phyloP scores from a whole-genome alignment of 1,140 invertebrate genomes.

The Platyscapa corneri region DNA sequence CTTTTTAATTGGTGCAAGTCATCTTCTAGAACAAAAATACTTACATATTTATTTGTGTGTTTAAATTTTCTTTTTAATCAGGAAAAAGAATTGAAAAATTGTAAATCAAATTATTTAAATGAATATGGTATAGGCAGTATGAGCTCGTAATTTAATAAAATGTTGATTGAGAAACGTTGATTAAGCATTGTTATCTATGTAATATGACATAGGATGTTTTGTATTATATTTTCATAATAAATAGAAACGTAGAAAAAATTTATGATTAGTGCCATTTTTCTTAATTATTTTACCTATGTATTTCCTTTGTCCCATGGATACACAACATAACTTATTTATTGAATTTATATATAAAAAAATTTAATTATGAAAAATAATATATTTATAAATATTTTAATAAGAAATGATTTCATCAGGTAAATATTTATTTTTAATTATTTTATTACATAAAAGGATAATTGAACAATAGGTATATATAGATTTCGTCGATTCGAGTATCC shows the following conservation, averaged over 20 bases:
- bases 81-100: conserved; percentile 62
- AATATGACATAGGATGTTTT: conserved; percentile 81
- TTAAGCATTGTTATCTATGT: conserved; percentile 77
- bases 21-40: background rate
- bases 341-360: background rate
- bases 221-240: conserved; percentile 83
- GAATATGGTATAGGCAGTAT: conserved; percentile 69
- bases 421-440: too few relatives aligned
- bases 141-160: conserved; percentile 69
- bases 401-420: too few relatives aligned
- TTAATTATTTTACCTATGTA: conserved; percentile 7
- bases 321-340: background rate
- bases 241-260: conserved; percentile 78
- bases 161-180: conserved; percentile 71
- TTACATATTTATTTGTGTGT: background rate
- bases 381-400: too few relatives aligned
- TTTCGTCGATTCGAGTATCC: too few relatives aligned
- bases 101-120: conserved; percentile 57
- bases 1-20: too few relatives aligned
- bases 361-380: too few relatives aligned
- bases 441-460: too few relatives aligned
- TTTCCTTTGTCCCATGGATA: conserved; percentile 46
- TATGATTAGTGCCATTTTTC: conserved; percentile 59
- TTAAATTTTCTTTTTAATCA: conserved; percentile 55
- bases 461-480: too few relatives aligned